A percentile compares a stretch with the other conserved stretches of the same genome.
These are phyloP conservation scores for Meta bourneti DNA, from an alignment of 2,888 invertebrate species.

Conservation along the genomic window DNA sequence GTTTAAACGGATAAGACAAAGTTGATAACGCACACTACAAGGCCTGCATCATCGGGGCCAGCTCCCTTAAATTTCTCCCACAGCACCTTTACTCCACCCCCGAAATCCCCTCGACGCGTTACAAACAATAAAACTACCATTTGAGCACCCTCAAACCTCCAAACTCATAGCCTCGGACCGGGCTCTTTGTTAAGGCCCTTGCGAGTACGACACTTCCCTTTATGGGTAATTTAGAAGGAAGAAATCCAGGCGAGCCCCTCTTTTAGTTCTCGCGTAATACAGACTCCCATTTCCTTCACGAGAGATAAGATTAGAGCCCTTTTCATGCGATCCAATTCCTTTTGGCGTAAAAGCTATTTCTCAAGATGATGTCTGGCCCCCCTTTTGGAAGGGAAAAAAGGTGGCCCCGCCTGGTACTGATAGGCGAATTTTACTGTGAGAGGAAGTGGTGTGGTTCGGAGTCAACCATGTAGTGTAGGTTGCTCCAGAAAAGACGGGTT, in stretches of 20 bases:
- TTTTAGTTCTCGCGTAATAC: constrained; percentile 68
- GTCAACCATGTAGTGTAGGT: neutral
- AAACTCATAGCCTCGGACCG: constrained; percentile 16
- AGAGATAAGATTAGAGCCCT: constrained; percentile 67
- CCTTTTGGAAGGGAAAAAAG: constrained; percentile 16
- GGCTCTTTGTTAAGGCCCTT: constrained; percentile 33
- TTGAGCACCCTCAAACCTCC: constrained; percentile 44
- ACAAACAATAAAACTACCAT: constrained; percentile 65
- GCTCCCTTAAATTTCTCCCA: constrained; percentile 3
- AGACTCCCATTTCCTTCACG: constrained; percentile 62
- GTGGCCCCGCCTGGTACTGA: constrained; percentile 46
- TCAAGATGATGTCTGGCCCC: constrained; percentile 54
- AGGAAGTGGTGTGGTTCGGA: neutral
- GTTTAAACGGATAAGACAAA: neutral
- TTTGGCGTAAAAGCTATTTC: constrained; percentile 69
- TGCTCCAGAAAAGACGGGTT: too few relatives aligned
- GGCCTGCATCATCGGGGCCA: neutral
- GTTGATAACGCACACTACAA: neutral
- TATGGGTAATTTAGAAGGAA: constrained; percentile 68
- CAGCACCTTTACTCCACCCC: neutral
- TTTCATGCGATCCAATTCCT: constrained; percentile 73
- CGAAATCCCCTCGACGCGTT: constrained; percentile 28
- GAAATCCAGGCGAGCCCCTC: constrained; percentile 65
- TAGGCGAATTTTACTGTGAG: neutral
- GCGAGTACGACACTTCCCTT: constrained; percentile 70